A percentile compares a stretch with the other conserved stretches of the same genome.
phyloP scores from a whole-genome alignment of 2,888 invertebrate species.

The Calliscelio sp. region DNA sequence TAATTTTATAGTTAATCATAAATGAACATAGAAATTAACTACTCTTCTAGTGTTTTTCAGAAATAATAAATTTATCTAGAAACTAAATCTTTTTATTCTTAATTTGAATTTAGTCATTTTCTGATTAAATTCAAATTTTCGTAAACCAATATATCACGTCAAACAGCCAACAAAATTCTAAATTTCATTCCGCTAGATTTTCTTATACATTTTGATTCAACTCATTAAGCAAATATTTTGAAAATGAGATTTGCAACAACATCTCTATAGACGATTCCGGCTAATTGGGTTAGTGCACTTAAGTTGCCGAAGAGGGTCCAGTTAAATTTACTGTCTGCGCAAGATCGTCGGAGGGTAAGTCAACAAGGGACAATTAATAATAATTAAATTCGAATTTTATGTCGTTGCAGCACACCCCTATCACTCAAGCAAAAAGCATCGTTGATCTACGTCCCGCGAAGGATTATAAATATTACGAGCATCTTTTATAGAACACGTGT shows the following conservation, averaged over 20 bases:
- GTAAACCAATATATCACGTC: too few relatives aligned
- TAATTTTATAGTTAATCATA: too few relatives aligned
- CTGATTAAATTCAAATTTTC: too few relatives aligned
- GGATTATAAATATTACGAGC: constrained; percentile 81
- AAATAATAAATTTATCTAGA: too few relatives aligned
- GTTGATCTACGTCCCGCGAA: constrained; percentile 82
- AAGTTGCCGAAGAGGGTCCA: constrained; percentile 58
- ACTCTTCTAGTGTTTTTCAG: too few relatives aligned
- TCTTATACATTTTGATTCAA: constrained; percentile 5
- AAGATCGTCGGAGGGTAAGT: constrained; percentile 63
- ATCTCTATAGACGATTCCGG: constrained; percentile 16
- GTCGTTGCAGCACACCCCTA: constrained; percentile 78
- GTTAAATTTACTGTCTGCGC: constrained; percentile 60
- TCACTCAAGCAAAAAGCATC: constrained; percentile 83
- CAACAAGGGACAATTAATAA: constrained; percentile 79
- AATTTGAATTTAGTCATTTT: too few relatives aligned
- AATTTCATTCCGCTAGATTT: not conserved
- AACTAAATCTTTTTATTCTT: too few relatives aligned
- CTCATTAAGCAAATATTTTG: constrained; percentile 50
- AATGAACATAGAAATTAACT: too few relatives aligned
- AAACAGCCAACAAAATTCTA: too few relatives aligned
- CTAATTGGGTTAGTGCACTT: constrained; percentile 66
- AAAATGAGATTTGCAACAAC: constrained; percentile 42
- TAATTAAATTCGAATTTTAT: constrained; percentile 82
- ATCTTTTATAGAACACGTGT: constrained; percentile 72